A percentile compares a stretch with the other conserved stretches of the same genome.
These are phyloP conservation scores for Drosophila sordidula DNA, from an alignment of 2,888 invertebrate species.

Conservation along the genomic window DNA sequence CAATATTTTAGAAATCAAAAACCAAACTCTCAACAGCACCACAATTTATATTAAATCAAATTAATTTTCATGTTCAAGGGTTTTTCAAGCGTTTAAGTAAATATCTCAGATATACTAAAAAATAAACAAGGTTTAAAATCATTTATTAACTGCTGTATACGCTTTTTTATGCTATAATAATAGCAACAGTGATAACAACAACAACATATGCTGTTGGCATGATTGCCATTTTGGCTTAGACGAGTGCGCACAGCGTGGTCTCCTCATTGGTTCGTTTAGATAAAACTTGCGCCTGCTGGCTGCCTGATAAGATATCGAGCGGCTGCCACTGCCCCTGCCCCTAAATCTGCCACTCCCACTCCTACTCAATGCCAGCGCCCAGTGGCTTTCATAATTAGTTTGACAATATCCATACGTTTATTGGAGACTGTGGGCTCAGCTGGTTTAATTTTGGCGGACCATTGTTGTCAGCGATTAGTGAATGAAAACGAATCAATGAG, in stretches of 20 bases:
- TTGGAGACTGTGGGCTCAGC: constrained; percentile 8
- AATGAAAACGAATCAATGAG: not conserved
- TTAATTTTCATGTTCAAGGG: too few relatives aligned
- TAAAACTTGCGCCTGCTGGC: constrained; percentile 38
- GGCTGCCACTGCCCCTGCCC: not conserved
- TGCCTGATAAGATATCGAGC: constrained; percentile 44
- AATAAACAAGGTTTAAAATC: too few relatives aligned
- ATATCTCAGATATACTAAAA: too few relatives aligned
- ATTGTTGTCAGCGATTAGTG: constrained; percentile 18
- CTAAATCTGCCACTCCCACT: not conserved
- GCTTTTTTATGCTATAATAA: too few relatives aligned
- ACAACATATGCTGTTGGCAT: constrained; percentile 9
- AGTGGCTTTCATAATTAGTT: constrained; percentile 30
- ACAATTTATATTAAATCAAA: too few relatives aligned
- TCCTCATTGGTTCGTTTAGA: constrained; percentile 9
- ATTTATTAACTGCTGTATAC: too few relatives aligned
- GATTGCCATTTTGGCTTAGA: constrained; percentile 10
- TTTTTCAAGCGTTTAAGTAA: too few relatives aligned
- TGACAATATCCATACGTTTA: constrained; percentile 17
- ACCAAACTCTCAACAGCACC: too few relatives aligned
- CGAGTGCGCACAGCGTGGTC: constrained; percentile 7
- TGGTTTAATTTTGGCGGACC: constrained; percentile 15
- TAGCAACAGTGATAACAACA: constrained; percentile 4
- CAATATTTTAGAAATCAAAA: too few relatives aligned
- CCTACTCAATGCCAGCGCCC: not conserved